Conservation (phyloP, 2,797 vertebrate genomes). For the Garrulus glandarius region DNA sequence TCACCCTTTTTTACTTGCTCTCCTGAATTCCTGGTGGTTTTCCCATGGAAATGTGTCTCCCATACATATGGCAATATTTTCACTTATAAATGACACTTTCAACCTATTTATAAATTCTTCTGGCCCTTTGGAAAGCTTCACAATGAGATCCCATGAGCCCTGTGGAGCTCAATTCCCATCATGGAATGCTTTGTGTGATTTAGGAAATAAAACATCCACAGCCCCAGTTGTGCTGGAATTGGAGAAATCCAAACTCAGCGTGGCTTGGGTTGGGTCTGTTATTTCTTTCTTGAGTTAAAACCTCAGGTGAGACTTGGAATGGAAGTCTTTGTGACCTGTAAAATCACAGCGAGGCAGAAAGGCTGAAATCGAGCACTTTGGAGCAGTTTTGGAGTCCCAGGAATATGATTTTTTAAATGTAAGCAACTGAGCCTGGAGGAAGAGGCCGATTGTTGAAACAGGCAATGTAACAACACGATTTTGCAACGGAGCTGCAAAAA, state of each 20-base stretch:
- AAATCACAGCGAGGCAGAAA: background rate
- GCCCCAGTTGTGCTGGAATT: background rate
- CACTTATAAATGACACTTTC: accelerated
- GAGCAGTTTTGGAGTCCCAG: background rate
- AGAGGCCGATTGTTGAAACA: background rate
- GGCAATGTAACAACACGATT: background rate
- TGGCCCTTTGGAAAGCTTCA: background rate
- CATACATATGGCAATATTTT: accelerated
- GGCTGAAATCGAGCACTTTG: background rate
- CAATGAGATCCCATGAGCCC: accelerated
- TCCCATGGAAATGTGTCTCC: background rate
- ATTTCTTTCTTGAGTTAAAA: accelerated
- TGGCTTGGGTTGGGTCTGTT: accelerated
- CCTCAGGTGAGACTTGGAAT: background rate
- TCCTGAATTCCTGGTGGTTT: background rate
- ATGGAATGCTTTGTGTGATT: background rate
- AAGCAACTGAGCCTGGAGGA: background rate
- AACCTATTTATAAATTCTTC: accelerated
- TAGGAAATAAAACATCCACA: background rate
- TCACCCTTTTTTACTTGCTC: background rate
- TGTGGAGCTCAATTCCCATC: accelerated
- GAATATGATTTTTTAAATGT: background rate
- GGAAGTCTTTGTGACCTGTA: accelerated
- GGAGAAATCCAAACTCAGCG: background rate
- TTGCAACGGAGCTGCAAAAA: background rate